Evolutionary conservation across 1,140 invertebrate genomes (phyloP).

Genomic region (Cydia amplana): DNA sequence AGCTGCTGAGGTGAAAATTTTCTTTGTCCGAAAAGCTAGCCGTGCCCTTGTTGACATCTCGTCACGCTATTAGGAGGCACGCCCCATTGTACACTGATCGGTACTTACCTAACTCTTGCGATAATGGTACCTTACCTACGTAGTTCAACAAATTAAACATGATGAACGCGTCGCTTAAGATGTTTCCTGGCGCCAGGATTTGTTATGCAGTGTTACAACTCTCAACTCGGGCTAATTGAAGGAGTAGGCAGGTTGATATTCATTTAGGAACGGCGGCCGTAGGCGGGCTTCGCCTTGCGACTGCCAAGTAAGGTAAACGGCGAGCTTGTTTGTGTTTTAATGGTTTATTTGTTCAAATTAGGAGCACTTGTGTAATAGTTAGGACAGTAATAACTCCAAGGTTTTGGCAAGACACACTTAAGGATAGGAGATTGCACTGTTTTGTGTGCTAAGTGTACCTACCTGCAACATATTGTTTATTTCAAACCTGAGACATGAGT

Average conservation of each 20-base stretch:
- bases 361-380: conserved; percentile 49
- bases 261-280: conserved; percentile 48
- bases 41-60: too few relatives aligned
- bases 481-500: too few relatives aligned
- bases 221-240: conserved; percentile 51
- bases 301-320: conserved; percentile 59
- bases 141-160: conserved; percentile 1
- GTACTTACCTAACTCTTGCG: too few relatives aligned
- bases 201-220: conserved; percentile 14
- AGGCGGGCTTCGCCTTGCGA: conserved; percentile 49
- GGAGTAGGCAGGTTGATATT: conserved; percentile 63
- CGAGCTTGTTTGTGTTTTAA: conserved; percentile 51
- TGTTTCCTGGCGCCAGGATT: conserved; percentile 15
- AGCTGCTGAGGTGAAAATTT: too few relatives aligned
- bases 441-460: too few relatives aligned
- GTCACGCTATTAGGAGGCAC: too few relatives aligned
- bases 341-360: conserved; percentile 53
- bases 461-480: too few relatives aligned
- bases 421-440: not conserved
- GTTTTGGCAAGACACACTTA: not conserved
- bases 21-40: too few relatives aligned
- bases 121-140: not conserved
- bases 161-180: not conserved
- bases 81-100: too few relatives aligned
- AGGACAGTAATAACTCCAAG: conserved; percentile 29